Conservation (phyloP, 2,113 vertebrate genomes). For the Scalopus aquaticus region DNA sequence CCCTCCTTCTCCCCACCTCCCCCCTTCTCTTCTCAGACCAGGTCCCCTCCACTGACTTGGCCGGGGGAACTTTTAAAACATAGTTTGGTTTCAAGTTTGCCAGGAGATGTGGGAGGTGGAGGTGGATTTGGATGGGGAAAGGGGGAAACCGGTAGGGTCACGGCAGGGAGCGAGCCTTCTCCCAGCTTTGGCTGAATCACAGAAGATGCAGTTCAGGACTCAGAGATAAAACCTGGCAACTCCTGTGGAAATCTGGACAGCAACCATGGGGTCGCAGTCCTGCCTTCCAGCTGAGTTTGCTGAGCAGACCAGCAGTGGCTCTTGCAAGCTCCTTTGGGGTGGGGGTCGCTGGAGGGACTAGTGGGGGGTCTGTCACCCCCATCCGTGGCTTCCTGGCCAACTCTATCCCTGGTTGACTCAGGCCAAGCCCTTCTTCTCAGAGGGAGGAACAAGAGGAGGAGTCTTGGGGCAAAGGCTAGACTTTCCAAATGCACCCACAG, state of each 20-base stretch:
- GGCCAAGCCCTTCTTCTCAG: slow-evolving; percentile 31
- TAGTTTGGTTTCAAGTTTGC: slow-evolving; percentile 63
- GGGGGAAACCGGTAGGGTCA: slow-evolving; percentile 57
- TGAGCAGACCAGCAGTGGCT: background rate
- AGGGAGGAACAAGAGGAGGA: slow-evolving; percentile 44
- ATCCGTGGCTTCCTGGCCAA: background rate
- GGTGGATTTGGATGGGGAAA: slow-evolving; percentile 22
- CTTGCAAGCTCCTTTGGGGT: background rate
- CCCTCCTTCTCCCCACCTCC: background rate
- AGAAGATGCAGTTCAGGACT: slow-evolving; percentile 71
- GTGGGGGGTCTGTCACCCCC: background rate
- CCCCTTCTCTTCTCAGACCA: background rate
- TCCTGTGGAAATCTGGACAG: slow-evolving; percentile 58
- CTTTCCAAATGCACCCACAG: slow-evolving; percentile 65
- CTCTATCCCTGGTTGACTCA: background rate
- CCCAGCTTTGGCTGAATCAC: slow-evolving; percentile 57
- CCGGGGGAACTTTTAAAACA: slow-evolving; percentile 47
- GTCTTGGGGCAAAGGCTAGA: slow-evolving; percentile 51
- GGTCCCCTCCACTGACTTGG: slow-evolving; percentile 55
- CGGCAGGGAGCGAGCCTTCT: slow-evolving; percentile 60
- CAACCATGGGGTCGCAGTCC: slow-evolving; percentile 54
- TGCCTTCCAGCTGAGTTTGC: slow-evolving; percentile 44
- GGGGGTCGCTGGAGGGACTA: background rate
- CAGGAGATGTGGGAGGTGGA: slow-evolving; percentile 55
- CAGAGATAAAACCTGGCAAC: slow-evolving; percentile 78